Conservation (phyloP, 2,797 vertebrate species). For the Psittacula derbiana region DNA sequence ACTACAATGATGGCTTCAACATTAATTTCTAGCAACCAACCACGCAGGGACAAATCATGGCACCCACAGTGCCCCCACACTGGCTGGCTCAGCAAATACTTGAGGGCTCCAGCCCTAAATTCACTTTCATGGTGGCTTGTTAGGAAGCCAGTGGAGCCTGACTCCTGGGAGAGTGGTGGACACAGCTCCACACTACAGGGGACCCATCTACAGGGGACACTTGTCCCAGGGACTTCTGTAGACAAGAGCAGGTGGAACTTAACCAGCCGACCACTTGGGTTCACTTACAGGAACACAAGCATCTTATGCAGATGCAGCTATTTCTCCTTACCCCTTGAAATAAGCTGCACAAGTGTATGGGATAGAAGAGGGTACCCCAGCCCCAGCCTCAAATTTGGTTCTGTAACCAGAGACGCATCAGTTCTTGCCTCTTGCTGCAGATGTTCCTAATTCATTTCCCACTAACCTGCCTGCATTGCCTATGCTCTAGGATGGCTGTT, state of each 20-base stretch:
- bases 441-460: background rate
- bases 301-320: background rate
- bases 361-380: background rate
- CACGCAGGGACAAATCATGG: background rate
- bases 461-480: rapidly evolving
- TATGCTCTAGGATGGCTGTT: background rate
- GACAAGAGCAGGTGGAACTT: background rate
- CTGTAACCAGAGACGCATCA: background rate
- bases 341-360: background rate
- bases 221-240: background rate
- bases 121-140: background rate
- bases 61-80: background rate
- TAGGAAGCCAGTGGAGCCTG: background rate
- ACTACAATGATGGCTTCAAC: rapidly evolving
- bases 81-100: background rate
- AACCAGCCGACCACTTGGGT: background rate
- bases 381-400: background rate
- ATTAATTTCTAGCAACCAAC: background rate
- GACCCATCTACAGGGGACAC: background rate
- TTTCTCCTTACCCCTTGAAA: background rate
- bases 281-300: background rate
- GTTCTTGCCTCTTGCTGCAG: background rate
- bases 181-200: background rate
- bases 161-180: background rate
- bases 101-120: background rate